Evolutionary conservation across 1,140 invertebrate genomes (phyloP).

Genomic region (Meloidogyne chitwoodi): DNA sequence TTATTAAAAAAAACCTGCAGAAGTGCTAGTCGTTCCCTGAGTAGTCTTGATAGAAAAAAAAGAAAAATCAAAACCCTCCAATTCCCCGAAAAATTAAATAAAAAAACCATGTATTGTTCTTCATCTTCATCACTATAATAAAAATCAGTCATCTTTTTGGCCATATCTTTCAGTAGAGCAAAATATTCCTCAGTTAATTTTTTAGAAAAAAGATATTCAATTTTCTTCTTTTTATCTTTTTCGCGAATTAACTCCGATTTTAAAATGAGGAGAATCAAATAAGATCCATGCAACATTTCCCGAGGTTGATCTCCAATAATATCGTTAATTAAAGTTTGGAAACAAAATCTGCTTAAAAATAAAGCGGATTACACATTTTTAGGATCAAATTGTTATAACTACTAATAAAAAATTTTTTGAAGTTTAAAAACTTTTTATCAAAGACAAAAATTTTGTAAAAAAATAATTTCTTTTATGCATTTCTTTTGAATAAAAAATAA

Average conservation of each 20-base stretch:
- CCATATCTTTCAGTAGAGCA: constrained; percentile 88
- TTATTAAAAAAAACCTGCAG: too few relatives aligned
- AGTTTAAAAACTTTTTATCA: too few relatives aligned
- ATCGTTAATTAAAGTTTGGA: constrained; percentile 94
- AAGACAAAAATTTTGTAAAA: too few relatives aligned
- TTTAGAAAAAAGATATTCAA: constrained; percentile 76
- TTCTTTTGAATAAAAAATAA: background rate
- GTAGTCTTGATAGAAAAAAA: constrained; percentile 5
- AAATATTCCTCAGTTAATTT: constrained; percentile 85
- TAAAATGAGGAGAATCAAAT: constrained; percentile 88
- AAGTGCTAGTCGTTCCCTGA: too few relatives aligned
- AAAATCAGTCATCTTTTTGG: constrained; percentile 97
- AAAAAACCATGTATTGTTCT: constrained; percentile 78
- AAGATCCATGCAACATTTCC: constrained; percentile 92
- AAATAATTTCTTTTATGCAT: background rate
- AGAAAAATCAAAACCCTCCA: background rate
- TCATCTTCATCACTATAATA: constrained; percentile 65
- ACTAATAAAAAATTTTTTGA: too few relatives aligned
- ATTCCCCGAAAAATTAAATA: background rate
- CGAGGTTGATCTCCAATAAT: constrained; percentile 91
- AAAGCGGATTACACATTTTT: too few relatives aligned
- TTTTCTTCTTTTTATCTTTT: constrained; percentile 85
- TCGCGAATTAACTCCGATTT: constrained; percentile 87
- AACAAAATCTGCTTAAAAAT: too few relatives aligned
- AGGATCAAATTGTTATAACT: too few relatives aligned